These are phyloP conservation scores for Protomyctophum bolini DNA, from an alignment of 2,113 vertebrate genomes.

Conservation along the genomic window DNA sequence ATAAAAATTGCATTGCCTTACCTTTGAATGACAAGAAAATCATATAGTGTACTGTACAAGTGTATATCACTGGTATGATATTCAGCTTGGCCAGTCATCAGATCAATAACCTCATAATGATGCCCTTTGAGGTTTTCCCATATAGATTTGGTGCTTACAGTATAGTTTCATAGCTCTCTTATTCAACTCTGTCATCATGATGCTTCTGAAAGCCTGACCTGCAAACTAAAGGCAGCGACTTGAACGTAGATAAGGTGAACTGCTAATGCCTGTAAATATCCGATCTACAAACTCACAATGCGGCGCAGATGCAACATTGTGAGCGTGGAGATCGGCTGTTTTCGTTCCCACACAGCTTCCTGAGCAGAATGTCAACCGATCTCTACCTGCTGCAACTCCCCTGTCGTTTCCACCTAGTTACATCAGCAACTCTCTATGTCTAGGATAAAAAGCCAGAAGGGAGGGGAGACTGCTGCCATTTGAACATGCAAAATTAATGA, in stretches of 20 bases:
- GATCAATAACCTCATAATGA: slow-evolving; percentile 66
- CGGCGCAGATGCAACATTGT: slow-evolving; percentile 28
- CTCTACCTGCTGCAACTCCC: slow-evolving; percentile 45
- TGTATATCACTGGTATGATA: slow-evolving; percentile 35
- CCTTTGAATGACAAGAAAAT: slow-evolving; percentile 30
- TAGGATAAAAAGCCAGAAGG: slow-evolving; percentile 22
- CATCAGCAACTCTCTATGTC: slow-evolving; percentile 52
- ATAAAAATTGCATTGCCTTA: not conserved
- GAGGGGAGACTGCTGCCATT: slow-evolving; percentile 44
- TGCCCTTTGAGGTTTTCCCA: slow-evolving; percentile 53
- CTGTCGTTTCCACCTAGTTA: slow-evolving; percentile 59
- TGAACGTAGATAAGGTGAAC: too few species aligned
- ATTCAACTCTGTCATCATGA: slow-evolving; percentile 20
- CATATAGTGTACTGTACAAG: not conserved
- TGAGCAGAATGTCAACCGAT: slow-evolving; percentile 44
- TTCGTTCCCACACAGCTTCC: slow-evolving; percentile 39
- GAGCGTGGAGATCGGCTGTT: too few species aligned
- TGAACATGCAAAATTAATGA: slow-evolving; percentile 57
- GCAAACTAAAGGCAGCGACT: too few species aligned
- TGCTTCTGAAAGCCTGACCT: slow-evolving; percentile 5
- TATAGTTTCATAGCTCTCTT: slow-evolving; percentile 33
- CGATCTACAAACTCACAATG: too few species aligned
- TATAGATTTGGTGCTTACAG: slow-evolving; percentile 41
- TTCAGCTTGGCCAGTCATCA: slow-evolving; percentile 38
- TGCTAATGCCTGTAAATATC: too few species aligned